These are phyloP conservation scores for Guaruba guarouba DNA, from an alignment of 2,113 vertebrate genomes.

Conservation along the genomic window DNA sequence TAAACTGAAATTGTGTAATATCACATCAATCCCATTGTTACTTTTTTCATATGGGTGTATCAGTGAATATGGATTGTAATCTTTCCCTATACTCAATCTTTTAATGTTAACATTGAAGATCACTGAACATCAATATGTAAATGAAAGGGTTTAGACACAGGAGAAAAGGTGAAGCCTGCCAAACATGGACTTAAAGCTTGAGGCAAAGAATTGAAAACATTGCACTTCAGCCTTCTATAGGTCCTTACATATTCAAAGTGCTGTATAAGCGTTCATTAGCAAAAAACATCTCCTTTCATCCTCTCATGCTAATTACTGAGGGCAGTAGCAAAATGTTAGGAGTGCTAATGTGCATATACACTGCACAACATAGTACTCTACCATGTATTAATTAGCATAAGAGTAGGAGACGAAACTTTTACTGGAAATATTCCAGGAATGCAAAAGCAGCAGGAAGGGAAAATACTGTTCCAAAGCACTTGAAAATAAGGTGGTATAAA, in stretches of 20 bases:
- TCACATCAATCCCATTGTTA: fast-evolving
- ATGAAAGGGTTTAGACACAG: neutral
- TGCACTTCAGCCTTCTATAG: neutral
- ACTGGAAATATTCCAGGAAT: neutral
- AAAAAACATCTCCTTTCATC: conserved; percentile 29
- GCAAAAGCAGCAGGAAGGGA: neutral
- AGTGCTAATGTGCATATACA: neutral
- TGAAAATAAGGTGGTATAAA: neutral
- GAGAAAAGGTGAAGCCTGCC: neutral
- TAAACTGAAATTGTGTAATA: neutral
- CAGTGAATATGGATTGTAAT: neutral
- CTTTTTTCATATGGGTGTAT: neutral
- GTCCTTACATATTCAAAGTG: neutral
- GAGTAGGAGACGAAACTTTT: neutral
- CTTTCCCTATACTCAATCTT: neutral
- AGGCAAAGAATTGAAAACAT: neutral
- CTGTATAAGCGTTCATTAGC: conserved; percentile 24
- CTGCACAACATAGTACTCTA: neutral
- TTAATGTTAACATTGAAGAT: neutral
- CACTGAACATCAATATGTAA: neutral
- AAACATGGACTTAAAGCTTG: neutral
- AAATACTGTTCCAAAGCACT: neutral
- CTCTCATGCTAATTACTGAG: neutral
- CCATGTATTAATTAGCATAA: neutral
- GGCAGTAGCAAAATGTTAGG: neutral